phyloP scores from a whole-genome alignment of 2,113 vertebrate genomes.

The Caloenas nicobarica region DNA sequence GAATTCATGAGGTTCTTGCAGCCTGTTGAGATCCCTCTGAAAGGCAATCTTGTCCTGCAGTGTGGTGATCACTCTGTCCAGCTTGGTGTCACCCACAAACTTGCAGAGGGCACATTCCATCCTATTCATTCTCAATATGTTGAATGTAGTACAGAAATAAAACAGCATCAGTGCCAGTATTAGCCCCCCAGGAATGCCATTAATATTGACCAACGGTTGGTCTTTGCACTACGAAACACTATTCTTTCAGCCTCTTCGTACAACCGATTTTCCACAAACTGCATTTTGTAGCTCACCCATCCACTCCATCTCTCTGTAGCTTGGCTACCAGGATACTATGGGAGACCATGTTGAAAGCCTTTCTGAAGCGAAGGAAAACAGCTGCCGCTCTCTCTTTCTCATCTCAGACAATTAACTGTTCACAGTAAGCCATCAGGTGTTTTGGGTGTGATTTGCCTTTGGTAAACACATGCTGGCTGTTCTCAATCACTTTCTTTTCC shows the following conservation, averaged over 20 bases:
- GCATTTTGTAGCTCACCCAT: neutral
- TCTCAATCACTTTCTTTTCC: neutral
- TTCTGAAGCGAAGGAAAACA: neutral
- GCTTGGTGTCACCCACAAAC: neutral
- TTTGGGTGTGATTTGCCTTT: neutral
- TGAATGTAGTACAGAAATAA: neutral
- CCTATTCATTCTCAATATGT: neutral
- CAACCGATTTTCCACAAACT: neutral
- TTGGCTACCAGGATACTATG: neutral
- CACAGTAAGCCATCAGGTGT: accelerated
- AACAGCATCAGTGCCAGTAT: neutral
- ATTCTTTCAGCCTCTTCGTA: neutral
- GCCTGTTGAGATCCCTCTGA: neutral
- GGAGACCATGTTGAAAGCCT: neutral
- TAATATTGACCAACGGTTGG: neutral
- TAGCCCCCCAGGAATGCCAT: neutral
- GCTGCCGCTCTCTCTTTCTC: neutral
- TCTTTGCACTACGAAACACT: neutral
- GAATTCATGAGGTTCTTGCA: neutral
- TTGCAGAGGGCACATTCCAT: neutral
- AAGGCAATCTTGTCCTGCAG: neutral
- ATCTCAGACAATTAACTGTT: neutral
- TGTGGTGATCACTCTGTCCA: neutral
- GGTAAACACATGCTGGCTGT: neutral
- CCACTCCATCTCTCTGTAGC: neutral